Base-by-base conservation (phyloP, 1,140 invertebrate species). In the Drosophila ambigua region DNA sequence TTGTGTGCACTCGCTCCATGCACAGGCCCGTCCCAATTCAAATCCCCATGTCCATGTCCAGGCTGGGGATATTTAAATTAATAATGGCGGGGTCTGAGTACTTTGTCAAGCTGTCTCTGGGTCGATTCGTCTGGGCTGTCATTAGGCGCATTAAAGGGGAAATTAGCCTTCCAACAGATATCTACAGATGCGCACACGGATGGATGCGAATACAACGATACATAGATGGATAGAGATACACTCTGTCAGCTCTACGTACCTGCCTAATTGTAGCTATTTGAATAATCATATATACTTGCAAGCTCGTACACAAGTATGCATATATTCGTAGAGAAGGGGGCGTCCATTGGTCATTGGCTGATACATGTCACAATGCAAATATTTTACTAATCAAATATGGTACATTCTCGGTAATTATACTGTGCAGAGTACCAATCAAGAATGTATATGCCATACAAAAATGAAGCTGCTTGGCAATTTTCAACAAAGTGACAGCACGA, bases 1-100 rank as follows among this genome's bases (percentile, higher is more conserved):
- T 67, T 61, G 54, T 71, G 48, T 54, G 58, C 58, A 43, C 60
- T 58, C 50, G n/a, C 23, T 45, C 59, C 46, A 52, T 24, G 59
- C 16, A 49, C 52, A 44, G 24, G 41, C 66, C 62, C 72, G 45
- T 63, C 61, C 52, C 43, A 31, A 43, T 45, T 13, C 26, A 39
- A 48, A 53, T 39, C 15, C 15, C 50, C 16, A 7, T 50, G 16
- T 44, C 69, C 51, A 31, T 57, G 60, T 74, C 48, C 51, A 23
- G 20, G 23, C 28, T 44, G 60, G 72, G 11, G 68, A 60, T 71
- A 84, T 84, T 87, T 85, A 85, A 85, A 85, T 85, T 87, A 85
- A 87, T 85, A 85, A 81, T 87, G 69, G 57, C 81, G 31, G 60
- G 44, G 44, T 13, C 48, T 11, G 8, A 8, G 59, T 51, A 53